A percentile compares a stretch with the other conserved stretches of the same genome.
Conservation (phyloP, 2,888 invertebrate species). For the Poecilus cupreus region DNA sequence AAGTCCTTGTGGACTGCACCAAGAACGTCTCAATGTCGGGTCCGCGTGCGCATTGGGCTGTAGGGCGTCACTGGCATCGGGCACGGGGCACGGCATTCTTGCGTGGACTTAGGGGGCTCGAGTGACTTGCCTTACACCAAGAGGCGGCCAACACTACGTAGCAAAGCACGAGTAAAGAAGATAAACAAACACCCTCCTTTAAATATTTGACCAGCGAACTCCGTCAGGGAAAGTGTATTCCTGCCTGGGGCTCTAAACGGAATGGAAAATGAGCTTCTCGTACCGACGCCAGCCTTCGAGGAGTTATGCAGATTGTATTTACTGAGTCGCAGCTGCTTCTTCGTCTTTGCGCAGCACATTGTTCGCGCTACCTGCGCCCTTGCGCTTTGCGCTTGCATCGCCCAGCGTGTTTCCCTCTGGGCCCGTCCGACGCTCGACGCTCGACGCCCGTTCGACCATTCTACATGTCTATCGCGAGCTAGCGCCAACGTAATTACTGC, state of each 20-base stretch:
- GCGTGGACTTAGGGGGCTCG: conserved; percentile 2
- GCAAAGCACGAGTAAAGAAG: conserved; percentile 57
- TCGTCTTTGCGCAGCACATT: conserved; percentile 41
- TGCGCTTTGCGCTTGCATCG: conserved; percentile 7
- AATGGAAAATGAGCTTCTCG: conserved; percentile 58
- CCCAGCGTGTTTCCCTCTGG: neutral
- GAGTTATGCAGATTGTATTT: conserved; percentile 59
- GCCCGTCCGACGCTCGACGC: neutral
- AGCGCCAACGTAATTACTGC: neutral
- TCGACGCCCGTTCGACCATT: no score
- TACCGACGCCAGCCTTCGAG: conserved; percentile 49
- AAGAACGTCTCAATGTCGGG: conserved; percentile 30
- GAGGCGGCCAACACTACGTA: conserved; percentile 44
- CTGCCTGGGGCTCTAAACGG: conserved; percentile 48
- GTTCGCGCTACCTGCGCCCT: conserved; percentile 30
- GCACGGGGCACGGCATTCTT: neutral
- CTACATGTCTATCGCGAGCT: neutral
- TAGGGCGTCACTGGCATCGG: no score
- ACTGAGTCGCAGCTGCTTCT: conserved; percentile 57
- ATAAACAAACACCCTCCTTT: conserved; percentile 57
- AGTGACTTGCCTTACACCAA: conserved; percentile 40
- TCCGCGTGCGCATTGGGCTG: neutral
- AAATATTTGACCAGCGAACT: conserved; percentile 58
- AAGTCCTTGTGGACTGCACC: neutral
- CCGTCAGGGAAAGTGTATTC: conserved; percentile 46